Conservation (phyloP, 2,888 invertebrate genomes). For the Gymnocheta viridis region DNA sequence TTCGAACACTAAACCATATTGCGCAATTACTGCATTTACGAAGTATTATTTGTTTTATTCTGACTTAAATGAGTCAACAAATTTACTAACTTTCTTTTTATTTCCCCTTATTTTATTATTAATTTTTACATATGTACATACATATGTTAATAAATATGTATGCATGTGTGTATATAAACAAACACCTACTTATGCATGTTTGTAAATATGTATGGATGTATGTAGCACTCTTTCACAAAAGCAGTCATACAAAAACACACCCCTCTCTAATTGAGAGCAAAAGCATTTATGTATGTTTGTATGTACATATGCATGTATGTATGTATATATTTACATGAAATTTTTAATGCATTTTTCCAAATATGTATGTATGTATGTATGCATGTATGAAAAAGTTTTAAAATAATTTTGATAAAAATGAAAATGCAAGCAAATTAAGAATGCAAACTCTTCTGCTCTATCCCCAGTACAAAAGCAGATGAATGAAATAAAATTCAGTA, state of each 20-base stretch:
- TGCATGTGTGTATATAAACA: neutral
- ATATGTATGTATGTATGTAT: neutral
- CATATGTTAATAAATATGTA: too few relatives aligned
- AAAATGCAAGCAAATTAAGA: slow-evolving; percentile 25
- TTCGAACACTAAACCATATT: too few relatives aligned
- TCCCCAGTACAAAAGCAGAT: neutral
- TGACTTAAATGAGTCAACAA: too few relatives aligned
- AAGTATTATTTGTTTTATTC: too few relatives aligned
- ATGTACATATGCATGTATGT: neutral
- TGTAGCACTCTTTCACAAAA: neutral
- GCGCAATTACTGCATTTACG: too few relatives aligned
- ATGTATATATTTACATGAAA: neutral
- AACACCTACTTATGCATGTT: neutral
- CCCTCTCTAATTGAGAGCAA: slow-evolving; percentile 47
- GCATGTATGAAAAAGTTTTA: slow-evolving; percentile 11
- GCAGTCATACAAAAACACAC: slow-evolving; percentile 35
- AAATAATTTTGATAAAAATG: slow-evolving; percentile 12
- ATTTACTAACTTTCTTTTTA: neutral
- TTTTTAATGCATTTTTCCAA: slow-evolving; percentile 34
- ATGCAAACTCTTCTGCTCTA: neutral
- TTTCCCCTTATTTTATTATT: slow-evolving; percentile 22
- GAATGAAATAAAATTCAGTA: slow-evolving; percentile 31
- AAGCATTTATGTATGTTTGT: neutral
- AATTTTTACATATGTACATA: neutral
- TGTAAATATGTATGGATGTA: neutral